Evolutionary conservation across 1,140 invertebrate genomes (phyloP), one percentile per base, ranked within the genome.

Genomic region (Drosophila sp.): DNA sequence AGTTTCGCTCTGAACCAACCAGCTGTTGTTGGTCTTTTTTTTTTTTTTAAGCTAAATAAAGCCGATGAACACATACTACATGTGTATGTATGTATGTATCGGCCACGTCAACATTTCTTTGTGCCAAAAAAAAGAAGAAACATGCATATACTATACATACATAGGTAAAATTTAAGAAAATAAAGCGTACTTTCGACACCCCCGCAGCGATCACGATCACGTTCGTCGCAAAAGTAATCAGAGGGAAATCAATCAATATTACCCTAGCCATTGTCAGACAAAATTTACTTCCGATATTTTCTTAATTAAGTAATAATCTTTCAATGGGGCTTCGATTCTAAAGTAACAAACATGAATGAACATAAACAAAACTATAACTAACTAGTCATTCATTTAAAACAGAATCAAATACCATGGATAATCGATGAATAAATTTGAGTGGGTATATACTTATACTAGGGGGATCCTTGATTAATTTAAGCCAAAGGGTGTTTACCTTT

Each of bases 61-160:
- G 73, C 32, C 56, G 56, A 58, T 58, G 56, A 58, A 7, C 56
- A 38, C 56, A 58, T 58, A 38, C 32, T 25, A 17, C 17, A 17
- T 17, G 17, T 17, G 17, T 17, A 17, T 17, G 17, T 17, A 17
- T 17, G 17, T 17, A 38, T 58, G 56, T 35, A 32, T 35, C 56
- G 56, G 56, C 56, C 56, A 58, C 56, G 56, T 32, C 56, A 58
- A 38, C 33, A 58, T 30, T 61, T 44, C 38, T 6, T 27, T 6
- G 35, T 61, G 38, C 58, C 58, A 61, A 61, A 60, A 38, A 60
- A 11, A 27, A 30, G 25, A 38, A 23, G 29, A 61, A 30, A 41
- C n/a, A 8, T 5, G 23, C 4, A 41, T 2, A 33, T 17, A 25
- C 41, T 25, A 58, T 3, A 38, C 11, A 10, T 38, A 3, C 11